Evolutionary conservation across 2,797 vertebrate genomes (phyloP), one percentile per base, ranked within the genome.

Genomic region (Scomberomorus guttatus): DNA sequence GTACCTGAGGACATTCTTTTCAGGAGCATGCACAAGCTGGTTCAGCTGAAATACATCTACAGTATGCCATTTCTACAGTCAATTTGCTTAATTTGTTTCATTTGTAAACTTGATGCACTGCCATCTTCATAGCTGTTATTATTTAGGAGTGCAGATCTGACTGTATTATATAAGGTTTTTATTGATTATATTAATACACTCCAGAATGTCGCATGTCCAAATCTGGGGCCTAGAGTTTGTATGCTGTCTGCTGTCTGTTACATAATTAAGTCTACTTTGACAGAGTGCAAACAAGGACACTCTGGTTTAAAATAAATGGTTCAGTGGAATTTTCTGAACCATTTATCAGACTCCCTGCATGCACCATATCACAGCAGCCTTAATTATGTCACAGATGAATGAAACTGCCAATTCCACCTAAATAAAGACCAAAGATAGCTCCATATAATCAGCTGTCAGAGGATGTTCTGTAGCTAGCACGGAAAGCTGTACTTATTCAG

Each of bases 381-480:
- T 76, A 77, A 82, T 83, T 60, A 74, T 81, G 75, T 67, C 75
- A 79, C 74, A 52, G 80, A 84, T 77, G n/a, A 72, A 82, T 73
- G 17, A 69, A 79, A 75, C 44, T 51, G 22, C 25, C 69, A 70
- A 79, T 71, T 81, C 76, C 55, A 76, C 46, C 59, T 70, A 37
- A 79, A 78, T 44, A 65, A 74, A 80, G 42, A 39, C 55, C 32
- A 62, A 71, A 66, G 54, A 72, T 63, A 56, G 68, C 54, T 55
- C n/a, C 12, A 57, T 29, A 58, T 57, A 56, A 74, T 70, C 72
- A 76, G 52, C 82, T 79, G 61, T 55, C 56, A 25, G 2, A 44
- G 22, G 8, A 56, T 59, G 46, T 68, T 77, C 63, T 71, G 37
- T 14, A 42, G 39, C 63, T 5, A 3, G 13, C 56, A 29, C 46